Evolutionary conservation across 30 jellyfish, hydroid and myxozoan species (phyloP).

Genomic region (Hydra vulgaris): DNA sequence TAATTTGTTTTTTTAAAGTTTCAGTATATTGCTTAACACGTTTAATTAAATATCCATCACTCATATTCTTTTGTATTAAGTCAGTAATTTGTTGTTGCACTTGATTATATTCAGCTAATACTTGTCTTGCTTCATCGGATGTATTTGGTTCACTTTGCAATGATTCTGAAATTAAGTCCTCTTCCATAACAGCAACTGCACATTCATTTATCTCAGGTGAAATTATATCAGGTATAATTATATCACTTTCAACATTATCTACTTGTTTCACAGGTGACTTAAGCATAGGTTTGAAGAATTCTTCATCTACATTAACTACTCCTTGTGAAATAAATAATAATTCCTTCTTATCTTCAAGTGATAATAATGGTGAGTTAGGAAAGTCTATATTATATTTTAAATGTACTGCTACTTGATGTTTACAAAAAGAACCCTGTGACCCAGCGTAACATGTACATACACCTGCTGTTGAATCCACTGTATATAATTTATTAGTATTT

Average conservation of each 20-base stretch:
- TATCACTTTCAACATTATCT: neutral
- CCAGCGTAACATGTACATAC: neutral
- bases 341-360: neutral
- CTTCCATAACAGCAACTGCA: neutral
- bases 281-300: neutral
- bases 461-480: neutral
- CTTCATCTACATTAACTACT: neutral
- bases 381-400: neutral
- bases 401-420: neutral
- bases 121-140: neutral
- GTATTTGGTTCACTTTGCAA: neutral
- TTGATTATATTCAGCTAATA: neutral
- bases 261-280: neutral
- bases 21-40: neutral
- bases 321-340: neutral
- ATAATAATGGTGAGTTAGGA: neutral
- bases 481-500: neutral
- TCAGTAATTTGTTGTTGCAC: neutral
- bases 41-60: neutral
- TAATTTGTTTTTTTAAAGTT: neutral
- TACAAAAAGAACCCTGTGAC: neutral
- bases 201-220: neutral
- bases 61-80: neutral
- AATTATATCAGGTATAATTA: neutral
- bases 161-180: neutral